These are phyloP conservation scores for Meriones psammophilus DNA, from an alignment of 2,797 vertebrate genomes.

Conservation along the genomic window DNA sequence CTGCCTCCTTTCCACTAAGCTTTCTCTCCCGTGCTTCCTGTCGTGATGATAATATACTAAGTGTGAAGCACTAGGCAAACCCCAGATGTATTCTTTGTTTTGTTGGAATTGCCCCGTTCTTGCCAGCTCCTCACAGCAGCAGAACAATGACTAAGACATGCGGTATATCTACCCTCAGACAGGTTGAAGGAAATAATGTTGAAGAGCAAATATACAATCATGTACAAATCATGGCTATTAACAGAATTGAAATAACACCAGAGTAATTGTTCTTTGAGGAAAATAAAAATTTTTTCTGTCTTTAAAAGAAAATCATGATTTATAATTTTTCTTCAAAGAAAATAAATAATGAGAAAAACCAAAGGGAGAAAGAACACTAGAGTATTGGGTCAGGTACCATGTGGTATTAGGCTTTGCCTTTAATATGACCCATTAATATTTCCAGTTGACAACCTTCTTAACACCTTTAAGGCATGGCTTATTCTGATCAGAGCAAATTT, in stretches of 20 bases:
- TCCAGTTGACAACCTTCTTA: rapidly evolving
- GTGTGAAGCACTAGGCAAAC: not conserved
- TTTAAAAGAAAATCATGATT: not conserved
- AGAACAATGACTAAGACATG: not conserved
- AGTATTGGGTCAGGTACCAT: not conserved
- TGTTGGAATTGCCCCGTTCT: not conserved
- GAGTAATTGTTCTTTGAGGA: not conserved
- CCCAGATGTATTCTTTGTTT: not conserved
- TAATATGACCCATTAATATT: not conserved
- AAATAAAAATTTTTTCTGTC: not conserved
- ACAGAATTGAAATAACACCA: not conserved
- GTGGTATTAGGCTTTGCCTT: not conserved
- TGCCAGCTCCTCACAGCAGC: not conserved
- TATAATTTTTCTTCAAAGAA: not conserved
- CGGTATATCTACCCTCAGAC: not conserved
- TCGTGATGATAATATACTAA: not conserved
- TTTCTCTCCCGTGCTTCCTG: not conserved
- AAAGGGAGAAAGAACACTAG: not conserved
- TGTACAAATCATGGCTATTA: not conserved
- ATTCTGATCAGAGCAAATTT: not conserved
- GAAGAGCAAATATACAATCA: not conserved
- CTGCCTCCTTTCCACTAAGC: not conserved
- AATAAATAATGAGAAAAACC: not conserved
- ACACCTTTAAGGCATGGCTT: rapidly evolving
- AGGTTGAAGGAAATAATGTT: not conserved